phyloP scores from a whole-genome alignment of 2,888 invertebrate genomes.

The Elegia similella region DNA sequence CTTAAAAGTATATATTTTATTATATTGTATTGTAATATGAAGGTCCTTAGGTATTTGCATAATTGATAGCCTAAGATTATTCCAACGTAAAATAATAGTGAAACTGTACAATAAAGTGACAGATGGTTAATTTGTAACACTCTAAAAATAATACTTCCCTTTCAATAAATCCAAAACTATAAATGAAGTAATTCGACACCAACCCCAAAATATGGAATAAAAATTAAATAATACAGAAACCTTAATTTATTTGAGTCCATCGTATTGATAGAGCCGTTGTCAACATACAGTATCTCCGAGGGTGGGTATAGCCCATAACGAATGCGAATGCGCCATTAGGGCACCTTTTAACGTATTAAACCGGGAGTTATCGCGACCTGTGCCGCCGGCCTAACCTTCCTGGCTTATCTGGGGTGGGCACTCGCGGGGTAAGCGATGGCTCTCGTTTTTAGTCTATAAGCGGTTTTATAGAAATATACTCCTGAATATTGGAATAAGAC shows the following conservation, averaged over 20 bases:
- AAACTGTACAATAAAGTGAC: no score
- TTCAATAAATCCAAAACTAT: background rate
- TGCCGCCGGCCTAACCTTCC: constrained; percentile 57
- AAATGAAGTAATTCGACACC: background rate
- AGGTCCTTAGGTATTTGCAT: no score
- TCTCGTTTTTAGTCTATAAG: constrained; percentile 15
- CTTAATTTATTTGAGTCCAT: background rate
- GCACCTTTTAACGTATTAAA: constrained; percentile 80
- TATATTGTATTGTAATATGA: no score
- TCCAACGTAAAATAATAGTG: no score
- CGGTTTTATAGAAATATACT: constrained; percentile 5
- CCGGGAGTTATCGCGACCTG: constrained; percentile 69
- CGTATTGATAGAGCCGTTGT: constrained; percentile 17
- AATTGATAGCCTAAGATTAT: no score
- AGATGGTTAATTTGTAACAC: no score
- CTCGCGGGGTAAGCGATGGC: constrained; percentile 42
- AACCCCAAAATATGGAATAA: background rate
- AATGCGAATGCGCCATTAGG: constrained; percentile 76
- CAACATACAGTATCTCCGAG: constrained; percentile 15
- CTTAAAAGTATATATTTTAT: no score
- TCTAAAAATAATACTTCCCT: background rate
- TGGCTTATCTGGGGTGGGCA: constrained; percentile 61
- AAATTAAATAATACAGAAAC: background rate
- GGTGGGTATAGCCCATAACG: constrained; percentile 53
- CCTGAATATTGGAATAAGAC: no score